Evolutionary conservation across 2,888 invertebrate species (phyloP).

Genomic region (Yponomeuta sedellus): DNA sequence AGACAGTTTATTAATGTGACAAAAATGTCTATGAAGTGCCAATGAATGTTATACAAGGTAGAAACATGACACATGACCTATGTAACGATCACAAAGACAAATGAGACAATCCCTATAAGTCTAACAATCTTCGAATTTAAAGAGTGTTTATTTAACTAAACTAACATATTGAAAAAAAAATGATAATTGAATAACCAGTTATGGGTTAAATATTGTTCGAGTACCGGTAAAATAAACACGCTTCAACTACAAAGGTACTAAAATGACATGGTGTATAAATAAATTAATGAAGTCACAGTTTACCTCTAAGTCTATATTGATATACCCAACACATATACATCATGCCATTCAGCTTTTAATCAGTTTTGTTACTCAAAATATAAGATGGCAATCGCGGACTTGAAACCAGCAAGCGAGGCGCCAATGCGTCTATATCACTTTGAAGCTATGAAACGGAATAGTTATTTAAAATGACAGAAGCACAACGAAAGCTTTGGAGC

Average conservation of each 20-base stretch:
- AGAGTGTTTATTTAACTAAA: background rate
- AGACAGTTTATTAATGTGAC: background rate
- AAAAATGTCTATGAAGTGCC: constrained; percentile 8
- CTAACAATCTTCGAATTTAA: background rate
- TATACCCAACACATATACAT: constrained; percentile 57
- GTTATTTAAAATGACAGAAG: no score
- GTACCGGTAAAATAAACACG: no score
- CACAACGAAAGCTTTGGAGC: no score
- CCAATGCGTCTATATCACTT: background rate
- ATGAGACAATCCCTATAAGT: constrained; percentile 5
- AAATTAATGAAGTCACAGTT: background rate
- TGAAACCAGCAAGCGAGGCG: background rate
- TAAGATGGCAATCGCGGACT: background rate
- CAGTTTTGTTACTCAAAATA: constrained; percentile 18
- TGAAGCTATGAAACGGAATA: background rate
- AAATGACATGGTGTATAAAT: background rate
- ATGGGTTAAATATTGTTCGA: no score
- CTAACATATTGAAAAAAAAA: no score
- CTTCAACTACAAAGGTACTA: background rate
- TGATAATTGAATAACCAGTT: no score
- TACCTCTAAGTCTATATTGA: constrained; percentile 6
- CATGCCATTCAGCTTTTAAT: constrained; percentile 51
- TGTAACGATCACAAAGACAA: constrained; percentile 5
- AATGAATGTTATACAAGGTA: background rate
- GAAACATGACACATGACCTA: background rate